Evolutionary conservation across 2,888 invertebrate genomes (phyloP), one percentile per base, ranked within the genome.

Genomic region (Myopa tessellatipennis): DNA sequence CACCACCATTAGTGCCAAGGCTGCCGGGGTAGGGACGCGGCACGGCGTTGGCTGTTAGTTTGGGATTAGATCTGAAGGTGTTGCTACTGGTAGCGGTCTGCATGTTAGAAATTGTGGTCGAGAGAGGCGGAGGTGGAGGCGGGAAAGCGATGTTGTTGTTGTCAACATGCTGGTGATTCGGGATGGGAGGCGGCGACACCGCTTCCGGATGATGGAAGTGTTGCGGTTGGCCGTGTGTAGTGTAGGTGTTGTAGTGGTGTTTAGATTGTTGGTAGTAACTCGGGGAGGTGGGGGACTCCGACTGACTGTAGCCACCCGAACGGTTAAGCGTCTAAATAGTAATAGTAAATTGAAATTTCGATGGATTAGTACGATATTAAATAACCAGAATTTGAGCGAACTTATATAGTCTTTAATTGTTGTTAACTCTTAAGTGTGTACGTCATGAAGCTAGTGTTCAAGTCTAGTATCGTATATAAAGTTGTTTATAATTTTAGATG

Each of bases 11-110:
- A 67, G 63, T 74, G 45, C 76, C 81, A 34, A 86, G 85, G 81
- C 87, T 87, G 63, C 89, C 89, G 63, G 87, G 89, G 80, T 90
- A 90, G 74, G 89, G 89, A 16, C 89, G 88, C 79, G 89, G 90
- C 81, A 89, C 86, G 63, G 89, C 86, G 81, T 89, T 90, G 80
- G 89, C 90, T 81, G 89, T 90, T 86, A 90, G 82, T 84, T 88
- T 89, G 45, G 89, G 89, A 83, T 89, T 89, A 85, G 89, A 84
- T 81, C 89, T 85, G 82, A 87, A 89, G 80, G 86, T 85, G 79
- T 85, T 74, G 18, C 45, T 81, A 78, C 81, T 83, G n/a, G 87
- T 87, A 34, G 88, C 86, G 8, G 85, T 86, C 81, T 87, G 87
- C 88, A 87, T 87, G 82, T 88, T 86, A 82, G 87, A 86, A 81